These are phyloP conservation scores for Acanthis flammea DNA, from an alignment of 2,797 vertebrate genomes.

Conservation along the genomic window DNA sequence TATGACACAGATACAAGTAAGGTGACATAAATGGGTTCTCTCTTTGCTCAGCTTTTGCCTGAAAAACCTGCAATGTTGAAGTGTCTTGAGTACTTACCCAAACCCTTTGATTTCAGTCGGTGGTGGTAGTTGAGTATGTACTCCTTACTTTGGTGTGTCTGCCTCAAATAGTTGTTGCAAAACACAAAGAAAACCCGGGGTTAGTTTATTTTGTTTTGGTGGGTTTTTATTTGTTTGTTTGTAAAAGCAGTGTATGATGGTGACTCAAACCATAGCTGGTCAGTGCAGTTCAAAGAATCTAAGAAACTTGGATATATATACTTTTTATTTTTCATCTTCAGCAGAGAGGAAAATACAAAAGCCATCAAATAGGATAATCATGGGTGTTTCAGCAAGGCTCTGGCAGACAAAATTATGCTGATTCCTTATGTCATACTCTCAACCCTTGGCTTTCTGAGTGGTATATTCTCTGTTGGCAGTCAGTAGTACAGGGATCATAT, in stretches of 20 bases:
- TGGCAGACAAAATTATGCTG: not conserved
- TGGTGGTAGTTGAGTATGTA: not conserved
- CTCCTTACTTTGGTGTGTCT: not conserved
- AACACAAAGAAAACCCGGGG: not conserved
- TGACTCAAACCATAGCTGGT: not conserved
- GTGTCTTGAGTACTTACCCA: not conserved
- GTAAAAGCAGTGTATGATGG: not conserved
- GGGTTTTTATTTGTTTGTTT: not conserved
- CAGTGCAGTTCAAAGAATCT: not conserved
- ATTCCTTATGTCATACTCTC: not conserved
- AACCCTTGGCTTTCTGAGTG: not conserved
- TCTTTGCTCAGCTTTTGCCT: not conserved
- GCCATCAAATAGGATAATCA: not conserved
- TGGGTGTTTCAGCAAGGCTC: not conserved
- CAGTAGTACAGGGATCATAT: too few species aligned
- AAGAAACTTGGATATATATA: not conserved
- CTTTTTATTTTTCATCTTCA: rapidly evolving
- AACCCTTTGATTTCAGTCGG: not conserved
- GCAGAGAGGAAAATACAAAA: not conserved
- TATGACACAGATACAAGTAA: rapidly evolving
- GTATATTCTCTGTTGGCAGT: not conserved
- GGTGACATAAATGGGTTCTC: not conserved
- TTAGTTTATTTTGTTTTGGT: not conserved
- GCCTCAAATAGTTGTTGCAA: not conserved
- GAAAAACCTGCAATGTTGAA: not conserved